Evolutionary conservation across 2,888 invertebrate species (phyloP), one percentile per base, ranked within the genome.

Genomic region (Amphipyra tragopoginis): DNA sequence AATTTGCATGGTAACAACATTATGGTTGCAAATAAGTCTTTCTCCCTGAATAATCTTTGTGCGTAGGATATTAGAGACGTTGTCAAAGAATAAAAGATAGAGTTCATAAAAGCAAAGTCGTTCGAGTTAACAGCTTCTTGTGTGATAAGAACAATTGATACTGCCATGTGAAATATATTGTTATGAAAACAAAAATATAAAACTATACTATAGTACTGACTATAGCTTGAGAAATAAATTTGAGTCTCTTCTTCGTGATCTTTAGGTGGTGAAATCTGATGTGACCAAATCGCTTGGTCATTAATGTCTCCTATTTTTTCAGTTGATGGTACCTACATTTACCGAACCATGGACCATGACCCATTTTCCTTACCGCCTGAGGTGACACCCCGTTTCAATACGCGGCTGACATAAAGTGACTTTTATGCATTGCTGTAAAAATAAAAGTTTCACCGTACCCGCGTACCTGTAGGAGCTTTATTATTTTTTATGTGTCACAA

Each of bases 271-370:
- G 33, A 26, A 14, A 49, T 15, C 5, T 44, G 9, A 48, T 48
- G 49, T 39, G 34, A 10, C 7, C 9, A 59, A 44, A 48, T 26
- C 29, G 14, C 33, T 40, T 40, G 10, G 59, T 40, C 48, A 43
- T 47, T 51, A 52, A 34, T 47, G 48, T 48, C 33, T 65, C 21
- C 21, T 61, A 56, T 65, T 65, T 66, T 55, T 55, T 49, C 53
- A 67, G 54, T 43, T 67, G 65, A 63, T 64, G 44, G 47, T 76
- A 76, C 29, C 29, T 29, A 29, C 69, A 77, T 81, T 82, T 79
- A 72, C 74, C 70, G 70, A 67, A 72, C 82, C 83, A 85, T 85
- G 83, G 88, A 86, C 92, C 93, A 73, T 93, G 93, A 91, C 92
- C 92, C 79, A 90, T 86, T 88, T 93, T 72, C 69, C 77, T 59